A percentile compares a stretch with the other conserved stretches of the same genome.
Conservation (phyloP, 2,888 invertebrate genomes). For the Alentia gelatinosa region DNA sequence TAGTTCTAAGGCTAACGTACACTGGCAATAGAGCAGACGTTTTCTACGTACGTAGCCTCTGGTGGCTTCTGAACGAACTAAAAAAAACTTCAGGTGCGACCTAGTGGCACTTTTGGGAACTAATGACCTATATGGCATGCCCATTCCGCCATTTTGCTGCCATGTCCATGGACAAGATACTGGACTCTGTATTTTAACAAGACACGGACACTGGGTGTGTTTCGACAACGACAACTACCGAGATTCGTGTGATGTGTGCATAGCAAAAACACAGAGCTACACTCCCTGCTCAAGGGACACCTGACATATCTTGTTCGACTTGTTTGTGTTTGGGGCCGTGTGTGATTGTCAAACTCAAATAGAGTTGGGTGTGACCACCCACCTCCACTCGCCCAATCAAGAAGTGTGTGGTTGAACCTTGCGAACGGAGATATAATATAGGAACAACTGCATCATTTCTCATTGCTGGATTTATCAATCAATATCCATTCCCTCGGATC, state of each 20-base stretch:
- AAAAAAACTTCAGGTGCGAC: too few relatives aligned
- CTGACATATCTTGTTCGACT: not conserved
- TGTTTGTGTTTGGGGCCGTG: not conserved
- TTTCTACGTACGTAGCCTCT: too few relatives aligned
- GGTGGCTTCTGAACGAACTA: not conserved
- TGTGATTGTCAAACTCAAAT: not conserved
- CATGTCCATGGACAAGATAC: not conserved
- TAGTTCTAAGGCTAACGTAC: too few relatives aligned
- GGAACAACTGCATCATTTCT: too few relatives aligned
- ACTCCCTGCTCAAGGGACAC: not conserved
- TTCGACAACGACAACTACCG: not conserved
- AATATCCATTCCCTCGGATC: constrained; percentile 16
- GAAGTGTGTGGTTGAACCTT: too few relatives aligned
- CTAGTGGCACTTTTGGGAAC: not conserved
- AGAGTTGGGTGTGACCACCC: not conserved
- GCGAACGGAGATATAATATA: too few relatives aligned
- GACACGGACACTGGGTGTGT: not conserved
- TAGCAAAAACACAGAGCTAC: not conserved
- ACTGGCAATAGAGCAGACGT: too few relatives aligned
- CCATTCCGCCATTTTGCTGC: constrained; percentile 30
- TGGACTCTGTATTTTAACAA: too few relatives aligned
- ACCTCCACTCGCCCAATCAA: not conserved
- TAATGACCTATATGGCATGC: not conserved
- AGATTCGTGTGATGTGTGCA: not conserved
- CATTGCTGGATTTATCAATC: too few relatives aligned